Conservation (phyloP, 2,888 invertebrate species). For the Aphodius sticticus region DNA sequence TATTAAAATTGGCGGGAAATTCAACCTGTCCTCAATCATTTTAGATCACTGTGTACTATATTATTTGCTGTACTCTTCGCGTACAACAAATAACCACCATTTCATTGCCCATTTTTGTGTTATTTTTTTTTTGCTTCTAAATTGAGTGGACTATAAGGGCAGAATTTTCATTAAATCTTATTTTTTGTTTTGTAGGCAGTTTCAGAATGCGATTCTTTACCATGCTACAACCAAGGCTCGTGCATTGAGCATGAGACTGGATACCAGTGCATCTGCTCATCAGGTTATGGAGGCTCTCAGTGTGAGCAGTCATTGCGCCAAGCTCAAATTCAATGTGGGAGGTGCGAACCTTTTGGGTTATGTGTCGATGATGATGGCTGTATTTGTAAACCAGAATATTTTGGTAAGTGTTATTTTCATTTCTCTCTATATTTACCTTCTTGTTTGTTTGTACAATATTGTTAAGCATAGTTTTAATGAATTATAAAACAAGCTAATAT, state of each 20-base stretch:
- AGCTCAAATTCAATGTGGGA: conserved; percentile 49
- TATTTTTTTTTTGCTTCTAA: too few species aligned
- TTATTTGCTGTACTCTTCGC: too few species aligned
- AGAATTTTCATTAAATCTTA: conserved; percentile 1
- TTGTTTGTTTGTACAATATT: conserved; percentile 12
- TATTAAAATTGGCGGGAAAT: too few species aligned
- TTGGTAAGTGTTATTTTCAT: conserved; percentile 58
- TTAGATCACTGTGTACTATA: too few species aligned
- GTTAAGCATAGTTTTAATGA: too few species aligned
- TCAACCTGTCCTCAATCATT: too few species aligned
- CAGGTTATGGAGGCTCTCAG: conserved; percentile 64
- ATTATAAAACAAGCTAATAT: too few species aligned
- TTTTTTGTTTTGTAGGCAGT: conserved; percentile 54
- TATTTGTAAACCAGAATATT: conserved; percentile 72
- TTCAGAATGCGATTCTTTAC: conserved; percentile 66
- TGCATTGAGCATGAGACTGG: conserved; percentile 67
- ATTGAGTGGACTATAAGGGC: too few species aligned
- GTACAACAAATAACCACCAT: too few species aligned
- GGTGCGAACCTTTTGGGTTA: conserved; percentile 34
- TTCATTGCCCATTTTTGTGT: too few species aligned
- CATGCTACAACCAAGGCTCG: conserved; percentile 68
- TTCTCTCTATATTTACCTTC: neutral
- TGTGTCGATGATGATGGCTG: conserved; percentile 58
- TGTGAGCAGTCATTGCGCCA: conserved; percentile 61
- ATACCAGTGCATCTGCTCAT: conserved; percentile 66